phyloP scores from a whole-genome alignment of 2,797 vertebrate genomes.

The Cyclopterus lumpus region DNA sequence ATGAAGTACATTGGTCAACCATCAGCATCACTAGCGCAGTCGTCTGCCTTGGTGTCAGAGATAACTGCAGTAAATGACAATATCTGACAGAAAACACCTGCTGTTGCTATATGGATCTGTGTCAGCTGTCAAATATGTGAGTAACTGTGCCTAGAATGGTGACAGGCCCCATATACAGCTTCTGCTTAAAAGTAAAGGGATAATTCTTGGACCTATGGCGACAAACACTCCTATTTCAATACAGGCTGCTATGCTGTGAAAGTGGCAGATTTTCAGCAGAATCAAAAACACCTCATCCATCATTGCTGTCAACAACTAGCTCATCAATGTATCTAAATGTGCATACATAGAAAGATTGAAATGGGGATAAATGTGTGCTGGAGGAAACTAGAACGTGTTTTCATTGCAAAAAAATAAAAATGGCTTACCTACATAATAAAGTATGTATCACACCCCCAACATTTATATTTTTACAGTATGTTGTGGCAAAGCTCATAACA shows the following conservation, averaged over 20 bases:
- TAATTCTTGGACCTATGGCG: neutral
- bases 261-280: slow-evolving; percentile 12
- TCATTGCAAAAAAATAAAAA: neutral
- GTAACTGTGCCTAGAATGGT: slow-evolving; percentile 5
- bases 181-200: slow-evolving; percentile 8
- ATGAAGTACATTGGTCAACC: neutral
- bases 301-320: slow-evolving; percentile 13
- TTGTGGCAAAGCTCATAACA: neutral
- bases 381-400: neutral
- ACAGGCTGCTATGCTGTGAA: neutral
- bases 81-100: slow-evolving; percentile 22
- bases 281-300: slow-evolving; percentile 21
- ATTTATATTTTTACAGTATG: neutral
- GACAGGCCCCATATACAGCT: neutral
- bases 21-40: neutral
- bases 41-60: neutral
- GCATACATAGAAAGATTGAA: slow-evolving; percentile 5
- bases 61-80: slow-evolving; percentile 5
- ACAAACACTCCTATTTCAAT: neutral
- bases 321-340: slow-evolving; percentile 11
- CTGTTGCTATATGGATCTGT: slow-evolving; percentile 5
- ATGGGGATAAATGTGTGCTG: neutral
- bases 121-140: slow-evolving; percentile 22
- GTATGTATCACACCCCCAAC: neutral
- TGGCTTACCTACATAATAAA: neutral